Percentiles rank a stretch among this genome's conserved stretches.
Evolutionary conservation across 2,797 vertebrate species (phyloP).

Genomic region (Tiaroga cobitis): DNA sequence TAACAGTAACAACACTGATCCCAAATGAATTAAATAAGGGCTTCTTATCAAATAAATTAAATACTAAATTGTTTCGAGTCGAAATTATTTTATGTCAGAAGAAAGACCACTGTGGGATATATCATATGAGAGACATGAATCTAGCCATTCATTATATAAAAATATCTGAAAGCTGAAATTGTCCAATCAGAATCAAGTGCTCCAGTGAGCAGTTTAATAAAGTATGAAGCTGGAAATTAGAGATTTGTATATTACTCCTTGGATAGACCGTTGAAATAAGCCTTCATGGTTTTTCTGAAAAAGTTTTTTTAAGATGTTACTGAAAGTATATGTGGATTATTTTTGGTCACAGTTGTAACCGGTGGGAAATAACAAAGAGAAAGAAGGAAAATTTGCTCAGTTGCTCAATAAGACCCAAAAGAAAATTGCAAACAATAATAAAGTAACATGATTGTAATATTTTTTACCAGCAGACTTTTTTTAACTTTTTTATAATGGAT

Average conservation of each 20-base stretch:
- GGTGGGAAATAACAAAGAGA: conserved; percentile 14
- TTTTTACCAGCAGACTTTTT: background rate
- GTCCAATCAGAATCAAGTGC: conserved; percentile 23
- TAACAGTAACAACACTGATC: background rate
- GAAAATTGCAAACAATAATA: conserved; percentile 23
- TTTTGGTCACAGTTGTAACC: background rate
- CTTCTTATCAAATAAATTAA: background rate
- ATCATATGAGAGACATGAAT: background rate
- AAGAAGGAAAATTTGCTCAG: conserved; percentile 5
- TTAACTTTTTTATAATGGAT: background rate
- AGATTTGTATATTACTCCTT: conserved; percentile 3
- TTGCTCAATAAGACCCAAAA: conserved; percentile 16
- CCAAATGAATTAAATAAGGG: background rate
- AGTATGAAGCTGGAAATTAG: conserved; percentile 3
- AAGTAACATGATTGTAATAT: conserved; percentile 12
- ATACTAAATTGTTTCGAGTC: background rate
- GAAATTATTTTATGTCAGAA: background rate
- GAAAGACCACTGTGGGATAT: background rate
- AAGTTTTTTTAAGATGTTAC: background rate
- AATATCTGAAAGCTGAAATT: conserved; percentile 16
- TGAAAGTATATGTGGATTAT: background rate
- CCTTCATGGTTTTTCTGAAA: background rate
- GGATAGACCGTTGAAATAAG: background rate
- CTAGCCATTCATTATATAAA: background rate
- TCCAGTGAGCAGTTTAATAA: background rate